Evolutionary conservation across 2,888 invertebrate genomes (phyloP), one percentile per base, ranked within the genome.

Genomic region (Watsonalla binaria): DNA sequence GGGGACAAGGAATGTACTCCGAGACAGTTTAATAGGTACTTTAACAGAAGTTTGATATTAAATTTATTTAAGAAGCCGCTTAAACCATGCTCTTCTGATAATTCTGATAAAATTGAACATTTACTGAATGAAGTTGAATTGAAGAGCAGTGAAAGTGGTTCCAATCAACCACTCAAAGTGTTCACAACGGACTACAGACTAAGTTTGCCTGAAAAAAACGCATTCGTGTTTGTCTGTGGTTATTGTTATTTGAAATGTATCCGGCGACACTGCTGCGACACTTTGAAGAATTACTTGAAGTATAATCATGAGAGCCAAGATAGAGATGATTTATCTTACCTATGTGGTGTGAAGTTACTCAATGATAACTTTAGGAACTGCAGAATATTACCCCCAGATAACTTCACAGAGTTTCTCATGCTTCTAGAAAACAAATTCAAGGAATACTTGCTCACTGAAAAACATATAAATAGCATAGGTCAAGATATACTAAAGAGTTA

Each of bases 181-280:
- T 45, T 50, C 37, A 63, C 63, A 8, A 60, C 59, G n/a, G 65
- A 65, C 51, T 63, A 65, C 50, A 56, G 61, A 37, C 39, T 49
- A 5, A 54, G 55, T 9, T 51, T 65, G 46, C 62, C 61, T 1
- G 63, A 62, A 5, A 66, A 59, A 33, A 61, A 62, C 52, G 56
- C 55, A 5, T 62, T 66, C 49, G 56, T 57, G 2, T 61, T 57
- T 9, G 57, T 65, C 0, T 61, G 62, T 34, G 56, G 59, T 7
- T 65, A 63, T 37, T 62, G 60, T 11, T 63, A 61, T 45, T n/a
- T 62, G 46, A 62, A 63, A 52, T 65, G 63, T 45, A 57, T 60
- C 8, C 54, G 62, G 7, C 46, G 51, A 13, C 65, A 65, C 33
- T 53, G 53, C 6, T 65, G 64, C 13, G 54, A 61, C n/a, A 55